Percentiles rank a stretch among this genome's conserved stretches.
Conservation (phyloP, 2,113 vertebrate species). For the Elephas maximus region DNA sequence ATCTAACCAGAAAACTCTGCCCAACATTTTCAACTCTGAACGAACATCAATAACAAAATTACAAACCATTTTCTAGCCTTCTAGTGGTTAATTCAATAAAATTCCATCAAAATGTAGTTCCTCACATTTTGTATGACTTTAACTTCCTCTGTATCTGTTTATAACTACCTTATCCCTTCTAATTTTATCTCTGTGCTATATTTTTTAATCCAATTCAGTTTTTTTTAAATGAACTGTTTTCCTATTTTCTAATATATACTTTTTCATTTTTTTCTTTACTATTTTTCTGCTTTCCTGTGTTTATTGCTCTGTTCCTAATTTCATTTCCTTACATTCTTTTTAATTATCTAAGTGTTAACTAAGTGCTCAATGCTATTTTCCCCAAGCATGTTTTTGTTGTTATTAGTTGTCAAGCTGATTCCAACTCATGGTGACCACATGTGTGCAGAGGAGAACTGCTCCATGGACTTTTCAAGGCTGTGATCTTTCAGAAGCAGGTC, state of each 20-base stretch:
- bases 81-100: constrained; percentile 18
- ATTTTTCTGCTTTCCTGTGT: constrained; percentile 7
- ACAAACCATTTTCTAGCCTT: neutral
- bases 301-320: constrained; percentile 18
- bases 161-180: neutral
- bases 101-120: neutral
- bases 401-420: too few species aligned
- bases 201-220: constrained; percentile 37
- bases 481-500: neutral
- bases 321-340: neutral
- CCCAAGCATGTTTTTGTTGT: neutral
- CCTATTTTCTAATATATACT: neutral
- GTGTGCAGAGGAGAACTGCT: too few species aligned
- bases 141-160: neutral
- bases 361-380: constrained; percentile 3
- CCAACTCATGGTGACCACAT: too few species aligned
- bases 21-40: constrained; percentile 20
- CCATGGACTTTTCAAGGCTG: neutral
- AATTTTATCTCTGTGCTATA: neutral
- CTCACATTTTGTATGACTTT: neutral
- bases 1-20: neutral
- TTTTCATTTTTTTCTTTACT: neutral
- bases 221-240: constrained; percentile 2
- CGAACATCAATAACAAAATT: constrained; percentile 38
- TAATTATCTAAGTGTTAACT: neutral